Percentiles rank a stretch among this genome's conserved stretches.
These are phyloP conservation scores for Rhinoderma darwinii DNA, from an alignment of 2,113 vertebrate species.

Conservation along the genomic window DNA sequence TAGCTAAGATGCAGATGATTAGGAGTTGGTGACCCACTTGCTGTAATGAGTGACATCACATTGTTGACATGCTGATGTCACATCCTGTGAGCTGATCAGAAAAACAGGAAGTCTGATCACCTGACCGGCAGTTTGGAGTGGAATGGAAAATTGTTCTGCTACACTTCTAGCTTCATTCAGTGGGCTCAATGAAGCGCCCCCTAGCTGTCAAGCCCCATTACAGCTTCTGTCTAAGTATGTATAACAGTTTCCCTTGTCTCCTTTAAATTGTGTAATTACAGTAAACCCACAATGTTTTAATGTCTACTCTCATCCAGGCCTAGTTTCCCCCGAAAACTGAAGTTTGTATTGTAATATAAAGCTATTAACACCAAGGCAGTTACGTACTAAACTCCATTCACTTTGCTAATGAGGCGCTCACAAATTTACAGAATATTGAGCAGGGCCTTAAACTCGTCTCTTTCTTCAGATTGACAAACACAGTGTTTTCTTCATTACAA, in stretches of 20 bases:
- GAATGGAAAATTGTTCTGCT: too few species aligned
- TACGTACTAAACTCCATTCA: conserved; percentile 23
- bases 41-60: neutral
- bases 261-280: neutral
- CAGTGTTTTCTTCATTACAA: conserved; percentile 40
- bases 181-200: too few species aligned
- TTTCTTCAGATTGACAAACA: conserved; percentile 40
- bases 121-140: too few species aligned
- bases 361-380: conserved; percentile 18
- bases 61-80: neutral
- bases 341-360: neutral
- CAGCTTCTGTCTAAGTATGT: neutral
- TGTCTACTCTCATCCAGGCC: neutral
- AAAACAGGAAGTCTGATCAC: too few species aligned
- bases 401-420: conserved; percentile 31
- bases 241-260: neutral
- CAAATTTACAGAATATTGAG: conserved; percentile 43
- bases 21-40: neutral
- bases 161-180: too few species aligned
- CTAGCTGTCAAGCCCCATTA: neutral
- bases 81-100: neutral
- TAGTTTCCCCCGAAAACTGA: neutral
- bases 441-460: conserved; percentile 39
- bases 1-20: neutral
- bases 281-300: neutral